Evolutionary conservation across 1,140 invertebrate species (phyloP).

Genomic region (Metaphire vulgaris): DNA sequence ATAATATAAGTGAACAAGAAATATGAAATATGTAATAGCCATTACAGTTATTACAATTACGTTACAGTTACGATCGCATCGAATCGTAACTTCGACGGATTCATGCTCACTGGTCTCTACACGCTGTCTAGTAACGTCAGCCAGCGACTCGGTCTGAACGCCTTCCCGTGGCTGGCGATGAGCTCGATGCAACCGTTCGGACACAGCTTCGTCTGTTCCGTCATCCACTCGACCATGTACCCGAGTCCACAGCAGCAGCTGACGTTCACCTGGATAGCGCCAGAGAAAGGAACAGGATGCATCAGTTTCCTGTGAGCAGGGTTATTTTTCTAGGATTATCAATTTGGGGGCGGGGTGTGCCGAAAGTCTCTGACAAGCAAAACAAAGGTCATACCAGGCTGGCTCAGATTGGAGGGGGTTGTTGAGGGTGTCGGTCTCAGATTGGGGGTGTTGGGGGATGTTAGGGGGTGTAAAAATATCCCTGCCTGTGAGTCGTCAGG

Average conservation of each 20-base stretch:
- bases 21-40: no score
- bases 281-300: slow-evolving; percentile 52
- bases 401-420: no score
- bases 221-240: slow-evolving; percentile 47
- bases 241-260: slow-evolving; percentile 40
- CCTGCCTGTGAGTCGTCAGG: no score
- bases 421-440: no score
- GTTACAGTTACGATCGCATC: slow-evolving; percentile 40
- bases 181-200: slow-evolving; percentile 33
- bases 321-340: no score
- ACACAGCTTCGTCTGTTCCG: slow-evolving; percentile 47
- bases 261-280: slow-evolving; percentile 52
- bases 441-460: no score
- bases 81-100: slow-evolving; percentile 51
- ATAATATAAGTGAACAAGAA: no score
- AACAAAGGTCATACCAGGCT: no score
- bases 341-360: no score
- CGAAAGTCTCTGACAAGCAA: no score
- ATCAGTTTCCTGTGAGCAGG: slow-evolving; percentile 54
- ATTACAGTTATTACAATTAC: no score
- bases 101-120: slow-evolving; percentile 52
- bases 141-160: slow-evolving; percentile 31
- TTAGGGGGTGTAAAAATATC: no score
- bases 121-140: slow-evolving; percentile 37
- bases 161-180: slow-evolving; percentile 11